phyloP scores from a whole-genome alignment of 2,113 vertebrate genomes.

The Barnardius zonarius region DNA sequence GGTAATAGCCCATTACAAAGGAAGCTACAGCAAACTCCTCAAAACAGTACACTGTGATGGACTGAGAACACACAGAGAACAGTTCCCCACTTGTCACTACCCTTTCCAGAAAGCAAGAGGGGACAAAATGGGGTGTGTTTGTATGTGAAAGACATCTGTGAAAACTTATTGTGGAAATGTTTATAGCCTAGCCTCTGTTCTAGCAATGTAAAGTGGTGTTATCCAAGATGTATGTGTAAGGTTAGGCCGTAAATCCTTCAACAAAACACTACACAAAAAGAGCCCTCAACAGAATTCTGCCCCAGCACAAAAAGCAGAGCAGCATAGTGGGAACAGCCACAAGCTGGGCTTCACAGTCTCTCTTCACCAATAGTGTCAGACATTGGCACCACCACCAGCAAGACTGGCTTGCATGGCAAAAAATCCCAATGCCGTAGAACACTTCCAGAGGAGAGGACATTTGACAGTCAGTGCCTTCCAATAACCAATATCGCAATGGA shows the following conservation, averaged over 20 bases:
- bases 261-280: not conserved
- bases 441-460: not conserved
- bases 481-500: not conserved
- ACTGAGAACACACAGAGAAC: not conserved
- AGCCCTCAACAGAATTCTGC: not conserved
- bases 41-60: not conserved
- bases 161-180: not conserved
- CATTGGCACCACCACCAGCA: not conserved
- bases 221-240: not conserved
- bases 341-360: not conserved
- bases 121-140: not conserved
- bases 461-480: not conserved
- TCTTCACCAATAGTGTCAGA: not conserved
- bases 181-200: not conserved
- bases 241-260: not conserved
- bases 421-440: not conserved
- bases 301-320: not conserved
- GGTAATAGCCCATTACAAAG: not conserved
- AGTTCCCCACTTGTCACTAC: not conserved
- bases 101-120: not conserved
- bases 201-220: not conserved
- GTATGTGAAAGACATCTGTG: not conserved
- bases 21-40: not conserved
- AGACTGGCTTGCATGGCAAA: not conserved
- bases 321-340: accelerated